phyloP scores from a whole-genome alignment of 2,888 invertebrate genomes.

The Habroteleia sp. region DNA sequence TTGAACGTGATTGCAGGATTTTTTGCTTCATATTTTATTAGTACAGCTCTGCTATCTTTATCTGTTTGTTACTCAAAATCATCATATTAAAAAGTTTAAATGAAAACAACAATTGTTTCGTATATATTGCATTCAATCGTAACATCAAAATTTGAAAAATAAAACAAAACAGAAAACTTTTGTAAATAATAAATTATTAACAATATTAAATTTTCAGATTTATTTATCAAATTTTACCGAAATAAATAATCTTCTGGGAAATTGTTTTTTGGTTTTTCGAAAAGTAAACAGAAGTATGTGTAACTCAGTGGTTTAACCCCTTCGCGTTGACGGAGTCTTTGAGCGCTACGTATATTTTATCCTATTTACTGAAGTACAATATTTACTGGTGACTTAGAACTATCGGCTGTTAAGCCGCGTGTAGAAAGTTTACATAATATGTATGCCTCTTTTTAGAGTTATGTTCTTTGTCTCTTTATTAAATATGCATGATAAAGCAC shows the following conservation, averaged over 20 bases:
- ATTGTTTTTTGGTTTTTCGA: conserved; percentile 43
- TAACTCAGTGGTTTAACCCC: conserved; percentile 67
- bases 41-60: no score
- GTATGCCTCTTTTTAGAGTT: conserved; percentile 45
- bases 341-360: conserved; percentile 67
- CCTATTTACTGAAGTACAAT: conserved; percentile 76
- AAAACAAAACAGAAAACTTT: no score
- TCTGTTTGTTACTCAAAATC: no score
- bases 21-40: no score
- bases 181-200: no score
- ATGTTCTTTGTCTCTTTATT: conserved; percentile 54
- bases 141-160: no score
- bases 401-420: conserved; percentile 77
- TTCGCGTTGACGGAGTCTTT: conserved; percentile 64
- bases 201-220: conserved; percentile 25
- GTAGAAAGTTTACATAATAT: conserved; percentile 72
- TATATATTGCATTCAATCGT: no score
- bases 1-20: no score
- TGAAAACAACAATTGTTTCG: no score
- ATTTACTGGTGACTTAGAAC: conserved; percentile 77
- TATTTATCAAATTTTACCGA: conserved; percentile 21
- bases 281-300: conserved; percentile 54
- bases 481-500: conserved; percentile 36
- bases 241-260: conserved; percentile 40
- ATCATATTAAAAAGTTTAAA: no score